Base-by-base conservation (phyloP, 2,888 invertebrate genomes). In the Iphiclides podalirius region DNA sequence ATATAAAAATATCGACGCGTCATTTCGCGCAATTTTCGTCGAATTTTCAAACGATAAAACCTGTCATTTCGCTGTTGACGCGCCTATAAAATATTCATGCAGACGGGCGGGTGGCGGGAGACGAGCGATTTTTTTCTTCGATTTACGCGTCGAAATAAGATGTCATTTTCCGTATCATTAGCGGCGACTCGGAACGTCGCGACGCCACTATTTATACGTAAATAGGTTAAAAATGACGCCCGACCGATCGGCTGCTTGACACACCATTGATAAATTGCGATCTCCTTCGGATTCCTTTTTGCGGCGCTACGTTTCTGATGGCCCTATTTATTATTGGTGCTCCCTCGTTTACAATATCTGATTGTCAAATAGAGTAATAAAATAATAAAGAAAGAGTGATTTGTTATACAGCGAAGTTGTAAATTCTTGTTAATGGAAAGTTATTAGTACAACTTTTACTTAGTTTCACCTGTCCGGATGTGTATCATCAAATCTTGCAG, bases 131-230 rank as follows among this genome's bases (percentile, higher is more conserved):
- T 87, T 87, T 88, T 88, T 88, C 86, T 86, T 86, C 86, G 87
- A 86, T 86, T 86, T 84, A 77, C 20, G 81, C 83, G 74, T 81
- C 84, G 83, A 82, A 89, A 89, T 89, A 89, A 88, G 89, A 88
- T 85, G 88, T 88, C 88, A 89, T 89, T 89, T 89, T 89, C 89
- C 89, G 87, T 85, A 78, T 89, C 89, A 89, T 89, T 89, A 89
- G 87, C 89, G 80, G 70, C 81, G 81, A 76, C 73, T 75, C 72
- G 79, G 77, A 76, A 77, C 80, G 76, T 68, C 76, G 72, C 79
- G 78, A 75, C 69, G 79, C 73, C 87, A 88, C 88, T 88, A 88
- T 88, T 87, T 87, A 87, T 85, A 87, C 86, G 85, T 85, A 87
- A 87, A 87, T 88, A 85, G 83, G 85, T 85, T 86, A 85, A 85